A percentile compares a stretch with the other conserved stretches of the same genome.
Evolutionary conservation across 2,113 vertebrate species (phyloP).

Genomic region (Ramphastos sulfuratus): DNA sequence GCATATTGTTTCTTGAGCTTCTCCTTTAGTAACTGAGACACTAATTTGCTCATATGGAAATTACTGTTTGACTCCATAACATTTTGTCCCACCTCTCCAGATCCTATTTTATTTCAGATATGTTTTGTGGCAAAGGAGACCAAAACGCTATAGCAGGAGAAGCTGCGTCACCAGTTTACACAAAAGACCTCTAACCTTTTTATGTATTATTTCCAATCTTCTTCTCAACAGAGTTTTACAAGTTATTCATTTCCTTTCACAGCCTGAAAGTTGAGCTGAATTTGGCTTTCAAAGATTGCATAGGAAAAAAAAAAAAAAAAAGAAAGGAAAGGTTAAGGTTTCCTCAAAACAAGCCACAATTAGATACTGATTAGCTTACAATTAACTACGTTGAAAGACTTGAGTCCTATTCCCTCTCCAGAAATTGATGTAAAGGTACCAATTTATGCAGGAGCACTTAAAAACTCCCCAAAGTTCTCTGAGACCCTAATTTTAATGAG

Average conservation of each 20-base stretch:
- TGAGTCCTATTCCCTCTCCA: neutral
- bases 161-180: neutral
- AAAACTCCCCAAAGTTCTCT: neutral
- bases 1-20: neutral
- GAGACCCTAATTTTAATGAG: neutral
- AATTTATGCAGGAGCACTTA: neutral
- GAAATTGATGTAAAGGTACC: neutral
- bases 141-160: neutral
- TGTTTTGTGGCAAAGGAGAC: neutral
- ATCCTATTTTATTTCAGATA: neutral
- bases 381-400: neutral
- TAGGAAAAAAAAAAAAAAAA: neutral
- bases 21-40: neutral
- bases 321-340: neutral
- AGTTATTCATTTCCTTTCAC: conserved; percentile 3
- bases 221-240: neutral
- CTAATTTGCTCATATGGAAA: neutral
- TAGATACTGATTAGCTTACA: neutral
- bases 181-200: neutral
- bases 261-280: neutral
- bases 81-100: conserved; percentile 11
- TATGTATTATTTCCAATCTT: neutral
- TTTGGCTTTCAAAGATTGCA: neutral
- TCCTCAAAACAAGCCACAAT: neutral
- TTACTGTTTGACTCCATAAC: neutral